Base-by-base conservation (phyloP, 2,113 vertebrate species). In the Mormoops blainvillei region DNA sequence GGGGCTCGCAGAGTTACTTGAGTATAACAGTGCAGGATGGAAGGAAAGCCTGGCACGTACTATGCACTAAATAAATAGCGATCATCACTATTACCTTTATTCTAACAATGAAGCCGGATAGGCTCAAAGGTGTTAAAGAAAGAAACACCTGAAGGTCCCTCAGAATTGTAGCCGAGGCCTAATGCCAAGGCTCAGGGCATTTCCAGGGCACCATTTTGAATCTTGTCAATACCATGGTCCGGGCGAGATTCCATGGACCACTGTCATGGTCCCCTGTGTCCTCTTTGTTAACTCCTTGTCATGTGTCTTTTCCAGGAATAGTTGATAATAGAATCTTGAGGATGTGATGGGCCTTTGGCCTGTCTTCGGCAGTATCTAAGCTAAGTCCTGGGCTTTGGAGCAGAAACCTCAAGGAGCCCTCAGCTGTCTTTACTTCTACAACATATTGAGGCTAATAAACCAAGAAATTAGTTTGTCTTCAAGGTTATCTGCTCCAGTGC, bases 391-490 rank as follows among this genome's bases (percentile, higher is more conserved):
- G 38, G 26, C 65, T 96, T 22, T 67, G 26, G 48, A 87, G 52
- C 28, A 80, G 45, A 93, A 94, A 15, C 11, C 38, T 87, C 50
- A 38, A 63, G 54, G 36, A 89, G 9, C 43, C 78, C 50, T 74
- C 7, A 28, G 3, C 63, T 84, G 28, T 38, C 50, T 87, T 74
- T 3, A 41, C n/a, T 54, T 84, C n/a, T 7, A 54, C 65, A 93
- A 48, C 31, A 76, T 90, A 56, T 3, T 41, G 19, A 92, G 94
- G 52, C 38, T 87, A 61, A 91, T 76, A 94, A 93, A 31, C 63
- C 56, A 93, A 82, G 73, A 77, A 88, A 94, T 92, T 81, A 73
- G 58, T 93, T 84, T 93, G 16, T 77, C 76, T 77, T 95, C 87
- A 94, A 52, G 45, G 31, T 61, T 92, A 41, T 84, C 83, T 71